Evolutionary conservation across 2,113 vertebrate genomes (phyloP).

Genomic region (Ifrita kowaldi): DNA sequence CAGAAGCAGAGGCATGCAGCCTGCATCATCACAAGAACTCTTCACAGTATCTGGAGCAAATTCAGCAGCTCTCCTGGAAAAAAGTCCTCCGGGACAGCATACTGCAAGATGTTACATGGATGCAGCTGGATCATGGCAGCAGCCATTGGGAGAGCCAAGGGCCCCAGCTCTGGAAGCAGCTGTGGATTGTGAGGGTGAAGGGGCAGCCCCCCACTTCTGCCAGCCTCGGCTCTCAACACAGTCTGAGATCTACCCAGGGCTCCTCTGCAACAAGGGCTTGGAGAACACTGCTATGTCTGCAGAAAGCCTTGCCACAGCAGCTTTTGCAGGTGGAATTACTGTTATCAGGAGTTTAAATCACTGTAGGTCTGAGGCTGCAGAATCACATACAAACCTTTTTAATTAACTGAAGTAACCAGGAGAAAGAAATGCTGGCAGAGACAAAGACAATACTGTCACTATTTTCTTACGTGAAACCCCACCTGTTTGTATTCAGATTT

Average conservation of each 20-base stretch:
- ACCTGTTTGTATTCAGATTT: neutral
- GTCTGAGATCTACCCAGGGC: neutral
- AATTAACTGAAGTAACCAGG: neutral
- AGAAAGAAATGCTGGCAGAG: neutral
- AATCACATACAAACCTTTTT: neutral
- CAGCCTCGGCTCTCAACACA: neutral
- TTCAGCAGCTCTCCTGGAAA: neutral
- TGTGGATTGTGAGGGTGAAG: accelerated
- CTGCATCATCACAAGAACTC: neutral
- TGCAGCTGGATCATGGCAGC: accelerated
- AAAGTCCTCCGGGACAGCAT: accelerated
- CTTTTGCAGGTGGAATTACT: neutral
- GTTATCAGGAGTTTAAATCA: neutral
- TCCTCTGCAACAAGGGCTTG: accelerated
- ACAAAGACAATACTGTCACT: neutral
- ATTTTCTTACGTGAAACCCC: neutral
- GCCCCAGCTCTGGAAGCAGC: accelerated
- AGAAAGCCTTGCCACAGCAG: neutral
- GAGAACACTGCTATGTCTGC: accelerated
- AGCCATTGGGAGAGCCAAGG: accelerated
- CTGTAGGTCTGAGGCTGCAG: neutral
- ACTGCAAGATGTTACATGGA: accelerated
- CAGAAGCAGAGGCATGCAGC: neutral
- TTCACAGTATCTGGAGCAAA: neutral
- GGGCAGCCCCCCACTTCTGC: neutral